These are phyloP conservation scores for Nebria salina DNA, from an alignment of 2,888 invertebrate species.

Conservation along the genomic window DNA sequence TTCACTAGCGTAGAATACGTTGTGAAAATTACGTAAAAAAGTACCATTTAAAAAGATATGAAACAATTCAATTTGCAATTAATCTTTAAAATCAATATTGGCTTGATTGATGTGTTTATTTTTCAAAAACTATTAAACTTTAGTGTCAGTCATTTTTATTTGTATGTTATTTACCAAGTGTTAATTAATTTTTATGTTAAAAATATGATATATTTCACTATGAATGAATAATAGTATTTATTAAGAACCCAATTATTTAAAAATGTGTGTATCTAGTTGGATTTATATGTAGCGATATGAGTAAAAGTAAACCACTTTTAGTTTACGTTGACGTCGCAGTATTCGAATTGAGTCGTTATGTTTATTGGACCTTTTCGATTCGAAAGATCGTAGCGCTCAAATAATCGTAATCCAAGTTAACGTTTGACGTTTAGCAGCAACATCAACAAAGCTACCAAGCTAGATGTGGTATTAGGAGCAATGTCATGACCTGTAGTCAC, in stretches of 20 bases:
- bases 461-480: not conserved
- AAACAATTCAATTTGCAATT: not conserved
- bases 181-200: too few relatives aligned
- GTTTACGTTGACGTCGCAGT: not conserved
- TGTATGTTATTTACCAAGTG: too few relatives aligned
- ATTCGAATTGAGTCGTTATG: not conserved
- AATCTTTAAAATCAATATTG: not conserved
- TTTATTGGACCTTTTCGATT: not conserved
- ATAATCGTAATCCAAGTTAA: constrained; percentile 26
- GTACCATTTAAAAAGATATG: not conserved
- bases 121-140: not conserved
- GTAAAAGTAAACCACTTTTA: not conserved
- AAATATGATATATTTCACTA: too few relatives aligned
- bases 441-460: not conserved
- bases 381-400: not conserved
- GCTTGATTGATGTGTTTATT: not conserved
- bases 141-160: too few relatives aligned
- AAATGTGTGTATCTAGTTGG: not conserved
- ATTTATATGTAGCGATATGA: not conserved
- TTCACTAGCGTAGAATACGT: not conserved
- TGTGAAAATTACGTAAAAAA: not conserved
- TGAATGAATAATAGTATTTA: not conserved
- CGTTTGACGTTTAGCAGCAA: constrained; percentile 13
- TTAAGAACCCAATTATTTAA: not conserved
- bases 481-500: constrained; percentile 3